Base-by-base conservation (phyloP, 2,113 vertebrate genomes). In the Brachirus orientalis region DNA sequence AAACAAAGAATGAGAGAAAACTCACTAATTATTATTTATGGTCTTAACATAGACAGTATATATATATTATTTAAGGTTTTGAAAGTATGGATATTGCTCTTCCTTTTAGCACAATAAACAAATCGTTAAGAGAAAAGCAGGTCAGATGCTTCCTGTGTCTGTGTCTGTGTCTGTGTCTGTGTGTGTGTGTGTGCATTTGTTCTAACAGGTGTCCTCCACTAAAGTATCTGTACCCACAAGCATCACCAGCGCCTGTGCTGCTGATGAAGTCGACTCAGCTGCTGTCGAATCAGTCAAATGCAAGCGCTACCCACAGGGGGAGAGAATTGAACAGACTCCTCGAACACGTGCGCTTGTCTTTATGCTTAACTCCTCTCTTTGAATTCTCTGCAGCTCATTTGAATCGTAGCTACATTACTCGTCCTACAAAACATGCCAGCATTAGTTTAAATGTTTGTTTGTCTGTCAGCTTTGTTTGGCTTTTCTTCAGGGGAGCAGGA, bases 401-500 rank as follows among this genome's bases (percentile, higher is more conserved):
- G 80, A 79, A 78, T 91, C 87, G 75, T 65, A 83, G n/a, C n/a
- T n/a, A 33, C 75, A 54, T 38, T 71, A 71, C 70, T 79, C 74
- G 82, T 73, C 74, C 60, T 48, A 37, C 64, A 73, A 74, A 85
- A 68, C 4, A 83, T 51, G 71, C 77, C 76, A 57, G 69, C 63
- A 44, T 75, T 76, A 44, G 77, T 79, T 75, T 76, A 80, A 89
- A 88, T 83, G 63, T 38, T 68, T 73, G 57, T 80, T 77, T 73
- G 17, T 44, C 57, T 58, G 73, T 54, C 4, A 10, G 12, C 11
- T 84, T 57, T 76, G 66, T 79, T 79, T 73, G 69, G 69, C 55
- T 80, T 67, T 74, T 80, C 67, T 77, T 75, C 37, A 7, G 0
- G 1, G 71, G 58, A 67, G 65, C 41, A 18, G 20, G 9, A 59